These are phyloP conservation scores for Deilephila porcellus DNA, from an alignment of 2,888 invertebrate species.

Conservation along the genomic window DNA sequence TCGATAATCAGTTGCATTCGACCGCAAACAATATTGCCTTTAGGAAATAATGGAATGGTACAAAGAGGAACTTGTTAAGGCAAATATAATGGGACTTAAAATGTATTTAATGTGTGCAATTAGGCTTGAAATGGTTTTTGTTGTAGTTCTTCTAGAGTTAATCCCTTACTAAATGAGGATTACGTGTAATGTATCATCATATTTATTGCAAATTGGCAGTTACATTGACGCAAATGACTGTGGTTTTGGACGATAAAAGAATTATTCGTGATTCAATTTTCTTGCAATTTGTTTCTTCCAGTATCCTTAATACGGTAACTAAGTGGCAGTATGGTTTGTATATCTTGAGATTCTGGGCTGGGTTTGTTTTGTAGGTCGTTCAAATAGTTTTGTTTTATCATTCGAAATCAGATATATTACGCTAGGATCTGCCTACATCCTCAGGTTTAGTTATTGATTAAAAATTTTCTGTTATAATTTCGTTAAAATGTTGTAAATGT, in stretches of 20 bases:
- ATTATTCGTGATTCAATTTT: neutral
- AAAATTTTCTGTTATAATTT: no score
- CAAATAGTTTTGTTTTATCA: no score
- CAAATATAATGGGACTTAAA: neutral
- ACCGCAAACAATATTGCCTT: neutral
- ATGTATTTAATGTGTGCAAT: neutral
- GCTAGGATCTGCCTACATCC: no score
- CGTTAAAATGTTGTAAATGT: no score
- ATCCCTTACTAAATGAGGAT: neutral
- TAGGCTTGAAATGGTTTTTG: neutral
- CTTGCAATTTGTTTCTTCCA: neutral
- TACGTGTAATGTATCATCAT: slow-evolving; percentile 15
- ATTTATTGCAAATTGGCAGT: neutral
- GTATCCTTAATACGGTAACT: neutral
- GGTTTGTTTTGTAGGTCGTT: no score
- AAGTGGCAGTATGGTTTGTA: no score
- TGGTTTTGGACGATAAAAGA: neutral
- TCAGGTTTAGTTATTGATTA: no score
- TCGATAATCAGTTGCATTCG: neutral
- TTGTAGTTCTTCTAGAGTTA: neutral
- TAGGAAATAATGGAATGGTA: neutral
- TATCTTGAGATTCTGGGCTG: no score
- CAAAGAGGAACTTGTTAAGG: neutral
- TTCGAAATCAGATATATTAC: no score
- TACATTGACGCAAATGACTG: slow-evolving; percentile 15